Base-by-base conservation (phyloP, 2,888 invertebrate genomes). In the Ceraclea dissimilis region DNA sequence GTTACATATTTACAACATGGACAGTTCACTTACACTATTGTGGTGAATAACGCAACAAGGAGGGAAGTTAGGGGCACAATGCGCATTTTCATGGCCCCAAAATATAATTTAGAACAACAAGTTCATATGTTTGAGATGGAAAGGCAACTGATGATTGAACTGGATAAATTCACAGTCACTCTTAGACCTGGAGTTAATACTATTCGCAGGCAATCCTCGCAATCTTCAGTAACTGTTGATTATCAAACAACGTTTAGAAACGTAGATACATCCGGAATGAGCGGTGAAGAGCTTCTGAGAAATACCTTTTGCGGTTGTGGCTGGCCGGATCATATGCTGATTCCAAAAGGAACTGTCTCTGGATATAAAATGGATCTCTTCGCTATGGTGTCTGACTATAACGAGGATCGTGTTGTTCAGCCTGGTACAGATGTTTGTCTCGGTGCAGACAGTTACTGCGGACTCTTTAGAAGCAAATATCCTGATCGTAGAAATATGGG, bases 171-270 rank as follows among this genome's bases (percentile, higher is more conserved):
- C 59, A 51, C 62, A 2, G 54, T 63, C 8, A 53, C 19, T 19
- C 44, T 91, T 54, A 76, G 76, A 46, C 79, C 84, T 1, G 89
- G 89, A 2, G 72, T 73, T 60, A 89, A 86, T 67, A 80, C 78
- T 0, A 76, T 92, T 52, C 78, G 77, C 0, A 83, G 87, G 13
- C 70, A 72, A 20, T 90, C 90, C 2, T 68, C 71, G 0, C 83
- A 88, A 51, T 91, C 92, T 0, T 84, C 88, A 0, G 84, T 93
- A 11, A 91, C 90, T 10, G 88, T 90, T 66, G 89, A 90, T 0
- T 90, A 86, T 68, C 90, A 89, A 68, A 78, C 85, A 56, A 90
- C 88, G 1, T 93, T 90, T 83, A 80, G 87, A 10, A 81, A 84
- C 67, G 68, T 86, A 64, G 85, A 71, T 52, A 76, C 87, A 0